Evolutionary conservation across 2,797 vertebrate genomes (phyloP), one percentile per base, ranked within the genome.

Genomic region (Neopelma chrysocephalum): DNA sequence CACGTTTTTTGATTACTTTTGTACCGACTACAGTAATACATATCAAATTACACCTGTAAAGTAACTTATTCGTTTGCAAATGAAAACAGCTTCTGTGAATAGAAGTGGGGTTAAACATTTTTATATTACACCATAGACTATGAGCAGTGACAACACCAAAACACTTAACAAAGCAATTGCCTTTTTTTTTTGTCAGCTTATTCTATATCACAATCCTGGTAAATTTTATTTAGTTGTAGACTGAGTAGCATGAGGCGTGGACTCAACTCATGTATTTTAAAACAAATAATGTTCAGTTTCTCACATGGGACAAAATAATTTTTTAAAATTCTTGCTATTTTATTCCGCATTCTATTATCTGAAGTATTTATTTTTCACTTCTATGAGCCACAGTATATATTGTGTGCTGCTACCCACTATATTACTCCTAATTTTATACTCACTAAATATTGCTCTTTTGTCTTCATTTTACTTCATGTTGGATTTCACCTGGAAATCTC

Each of bases 401-500:
- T 36, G 65, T 19, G 9, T n/a, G 54, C 57, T 50, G 50, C 42
- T 64, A 88, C 72, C 32, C 43, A 77, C 34, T 40, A 40, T 48
- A 61, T 47, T 89, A 76, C 9, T 84, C 57, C 58, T 64, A 9
- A 64, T 70, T 84, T 72, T 79, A 54, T 58, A 76, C n/a, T 83
- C 50, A 86, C 25, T 87, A 48, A 54, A 89, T 47, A 58, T 36
- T 53, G 23, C 15, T 62, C 19, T 83, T 89, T 47, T 56, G 42
- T 56, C 82, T 79, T 60, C 21, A 26, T 43, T 92, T 72, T 76
- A 70, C 40, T 90, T 84, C 31, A 70, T 14, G 27, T 47, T 89
- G 66, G 56, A 72, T 94, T 94, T 96, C 72, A 95, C 84, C 22
- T 66, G 51, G 69, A 94, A 96, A 96, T 65, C 64, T 95, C 71